These are phyloP conservation scores for Pristionchus mayeri DNA, from an alignment of 2,888 invertebrate species.

Conservation along the genomic window DNA sequence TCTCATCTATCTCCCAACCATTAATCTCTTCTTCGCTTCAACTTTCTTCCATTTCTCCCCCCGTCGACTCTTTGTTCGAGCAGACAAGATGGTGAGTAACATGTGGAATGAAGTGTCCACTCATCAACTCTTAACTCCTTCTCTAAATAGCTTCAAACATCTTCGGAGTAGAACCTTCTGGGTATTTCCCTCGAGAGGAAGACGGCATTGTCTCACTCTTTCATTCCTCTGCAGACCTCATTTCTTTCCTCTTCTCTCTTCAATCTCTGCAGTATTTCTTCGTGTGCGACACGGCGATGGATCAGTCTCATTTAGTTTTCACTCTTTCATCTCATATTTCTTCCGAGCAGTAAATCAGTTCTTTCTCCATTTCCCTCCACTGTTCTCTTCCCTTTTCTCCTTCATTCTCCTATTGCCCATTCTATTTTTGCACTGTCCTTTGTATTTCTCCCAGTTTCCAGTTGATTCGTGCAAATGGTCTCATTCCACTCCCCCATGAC, in stretches of 20 bases:
- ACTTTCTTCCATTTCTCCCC: background rate
- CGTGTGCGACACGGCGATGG: too few relatives aligned
- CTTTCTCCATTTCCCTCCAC: background rate
- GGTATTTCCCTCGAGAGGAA: background rate
- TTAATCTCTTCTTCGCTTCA: background rate
- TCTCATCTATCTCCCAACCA: background rate
- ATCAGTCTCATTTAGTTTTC: background rate
- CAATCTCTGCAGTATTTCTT: background rate
- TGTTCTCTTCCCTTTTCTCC: background rate
- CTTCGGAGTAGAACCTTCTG: constrained; percentile 8
- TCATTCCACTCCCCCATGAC: background rate
- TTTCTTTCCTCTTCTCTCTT: background rate
- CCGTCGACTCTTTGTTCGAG: background rate
- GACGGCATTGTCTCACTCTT: background rate
- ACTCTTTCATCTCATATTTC: constrained; percentile 7
- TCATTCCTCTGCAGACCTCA: background rate
- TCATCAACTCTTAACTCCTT: background rate
- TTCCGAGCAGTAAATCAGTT: background rate
- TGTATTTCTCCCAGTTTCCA: background rate
- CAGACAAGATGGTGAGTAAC: background rate
- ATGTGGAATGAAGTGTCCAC: background rate
- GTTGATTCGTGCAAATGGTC: constrained; percentile 14
- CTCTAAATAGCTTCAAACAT: background rate
- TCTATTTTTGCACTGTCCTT: constrained; percentile 14
- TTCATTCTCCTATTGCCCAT: background rate